Evolutionary conservation across 1,140 invertebrate genomes (phyloP).

Genomic region (Ctenoplectra terminalis): DNA sequence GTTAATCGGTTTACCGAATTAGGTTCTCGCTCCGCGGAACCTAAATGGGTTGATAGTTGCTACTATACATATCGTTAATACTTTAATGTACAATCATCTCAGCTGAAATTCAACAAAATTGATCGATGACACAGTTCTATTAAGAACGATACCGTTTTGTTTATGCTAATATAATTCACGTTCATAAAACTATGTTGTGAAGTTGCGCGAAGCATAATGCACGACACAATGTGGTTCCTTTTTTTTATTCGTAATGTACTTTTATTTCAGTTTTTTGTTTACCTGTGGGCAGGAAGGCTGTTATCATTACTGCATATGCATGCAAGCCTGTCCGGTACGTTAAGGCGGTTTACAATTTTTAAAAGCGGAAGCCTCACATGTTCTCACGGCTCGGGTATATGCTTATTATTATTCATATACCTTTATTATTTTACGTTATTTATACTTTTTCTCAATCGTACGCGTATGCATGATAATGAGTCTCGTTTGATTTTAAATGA

Average conservation of each 20-base stretch:
- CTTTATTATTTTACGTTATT: background rate
- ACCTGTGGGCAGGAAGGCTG: background rate
- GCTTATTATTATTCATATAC: background rate
- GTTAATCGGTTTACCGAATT: constrained; percentile 8
- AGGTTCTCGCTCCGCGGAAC: background rate
- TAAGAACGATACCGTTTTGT: background rate
- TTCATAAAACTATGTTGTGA: background rate
- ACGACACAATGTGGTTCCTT: background rate
- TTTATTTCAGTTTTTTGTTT: background rate
- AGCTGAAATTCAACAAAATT: background rate
- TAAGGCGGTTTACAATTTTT: constrained; percentile 5
- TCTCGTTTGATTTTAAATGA: too few relatives aligned
- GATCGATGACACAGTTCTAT: background rate
- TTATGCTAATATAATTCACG: background rate
- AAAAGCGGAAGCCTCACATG: background rate
- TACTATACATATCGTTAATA: background rate
- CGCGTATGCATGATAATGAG: too few relatives aligned
- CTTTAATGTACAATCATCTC: background rate
- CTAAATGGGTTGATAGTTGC: background rate
- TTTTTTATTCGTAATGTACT: background rate
- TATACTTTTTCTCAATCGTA: background rate
- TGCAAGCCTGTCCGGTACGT: background rate
- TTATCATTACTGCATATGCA: background rate
- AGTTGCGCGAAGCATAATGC: background rate
- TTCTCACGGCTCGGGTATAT: background rate